Evolutionary conservation across 2,888 invertebrate genomes (phyloP).

Genomic region (Thyatira batis): DNA sequence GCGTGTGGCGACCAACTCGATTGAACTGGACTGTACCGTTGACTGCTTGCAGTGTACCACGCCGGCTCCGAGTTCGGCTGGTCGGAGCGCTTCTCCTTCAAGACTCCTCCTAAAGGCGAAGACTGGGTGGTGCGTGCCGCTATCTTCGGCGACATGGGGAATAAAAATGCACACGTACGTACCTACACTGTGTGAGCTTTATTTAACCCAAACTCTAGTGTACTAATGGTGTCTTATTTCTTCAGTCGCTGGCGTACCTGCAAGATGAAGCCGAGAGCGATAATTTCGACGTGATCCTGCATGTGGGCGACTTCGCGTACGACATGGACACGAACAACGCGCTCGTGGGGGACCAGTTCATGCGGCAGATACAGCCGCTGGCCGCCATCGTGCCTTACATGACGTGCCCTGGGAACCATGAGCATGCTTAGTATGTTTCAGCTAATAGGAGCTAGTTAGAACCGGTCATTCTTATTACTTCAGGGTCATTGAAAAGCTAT

Average conservation of each 20-base stretch:
- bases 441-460: too few species aligned
- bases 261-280: slow-evolving; percentile 92
- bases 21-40: too few species aligned
- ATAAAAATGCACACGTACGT: slow-evolving; percentile 89
- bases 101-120: slow-evolving; percentile 85
- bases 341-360: slow-evolving; percentile 93
- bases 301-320: slow-evolving; percentile 98
- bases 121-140: slow-evolving; percentile 92
- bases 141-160: slow-evolving; percentile 97
- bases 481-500: too few species aligned
- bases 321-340: slow-evolving; percentile 93
- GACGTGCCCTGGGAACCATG: slow-evolving; percentile 96
- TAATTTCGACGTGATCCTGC: slow-evolving; percentile 92
- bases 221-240: not conserved
- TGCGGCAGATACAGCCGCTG: slow-evolving; percentile 94
- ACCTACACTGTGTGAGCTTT: too few species aligned
- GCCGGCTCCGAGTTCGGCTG: slow-evolving; percentile 91
- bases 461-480: too few species aligned
- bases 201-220: not conserved
- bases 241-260: slow-evolving; percentile 88
- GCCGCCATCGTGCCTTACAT: slow-evolving; percentile 96
- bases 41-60: slow-evolving; percentile 85
- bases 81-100: slow-evolving; percentile 91
- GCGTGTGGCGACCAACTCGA: too few species aligned
- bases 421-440: slow-evolving; percentile 90